Evolutionary conservation across 2,888 invertebrate genomes (phyloP).

Genomic region (Lithosia quadra): DNA sequence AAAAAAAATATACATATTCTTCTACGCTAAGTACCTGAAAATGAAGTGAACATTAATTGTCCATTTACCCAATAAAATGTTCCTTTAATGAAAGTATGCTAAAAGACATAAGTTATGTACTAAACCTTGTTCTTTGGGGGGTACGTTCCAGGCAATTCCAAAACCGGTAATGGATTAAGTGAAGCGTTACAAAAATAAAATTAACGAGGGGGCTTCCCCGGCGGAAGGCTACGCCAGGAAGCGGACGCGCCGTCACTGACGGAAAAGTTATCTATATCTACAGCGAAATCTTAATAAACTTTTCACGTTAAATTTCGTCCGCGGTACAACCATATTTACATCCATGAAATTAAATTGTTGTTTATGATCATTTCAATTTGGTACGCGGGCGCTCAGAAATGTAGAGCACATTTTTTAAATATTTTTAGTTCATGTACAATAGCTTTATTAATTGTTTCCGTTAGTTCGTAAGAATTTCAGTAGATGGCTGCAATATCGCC

Average conservation of each 20-base stretch:
- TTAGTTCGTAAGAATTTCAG: too few species aligned
- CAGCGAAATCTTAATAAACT: constrained; percentile 74
- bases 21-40: too few species aligned
- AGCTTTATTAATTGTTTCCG: too few species aligned
- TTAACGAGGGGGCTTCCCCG: constrained; percentile 78
- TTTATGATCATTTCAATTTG: constrained; percentile 18
- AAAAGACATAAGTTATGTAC: constrained; percentile 25
- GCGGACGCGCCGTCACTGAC: constrained; percentile 71
- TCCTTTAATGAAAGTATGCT: constrained; percentile 5
- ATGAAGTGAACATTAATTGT: background rate
- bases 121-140: constrained; percentile 21
- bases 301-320: constrained; percentile 63
- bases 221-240: constrained; percentile 75
- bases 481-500: too few species aligned
- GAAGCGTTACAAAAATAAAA: constrained; percentile 80
- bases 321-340: constrained; percentile 46
- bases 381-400: background rate
- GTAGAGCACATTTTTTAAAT: background rate
- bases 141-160: constrained; percentile 46
- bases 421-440: background rate
- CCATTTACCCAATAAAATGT: constrained; percentile 8
- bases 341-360: constrained; percentile 20
- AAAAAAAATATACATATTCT: too few species aligned
- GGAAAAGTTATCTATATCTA: constrained; percentile 77
- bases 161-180: constrained; percentile 75